Base-by-base conservation (phyloP, 2,113 vertebrate species). In the Sebastes schlegelii region DNA sequence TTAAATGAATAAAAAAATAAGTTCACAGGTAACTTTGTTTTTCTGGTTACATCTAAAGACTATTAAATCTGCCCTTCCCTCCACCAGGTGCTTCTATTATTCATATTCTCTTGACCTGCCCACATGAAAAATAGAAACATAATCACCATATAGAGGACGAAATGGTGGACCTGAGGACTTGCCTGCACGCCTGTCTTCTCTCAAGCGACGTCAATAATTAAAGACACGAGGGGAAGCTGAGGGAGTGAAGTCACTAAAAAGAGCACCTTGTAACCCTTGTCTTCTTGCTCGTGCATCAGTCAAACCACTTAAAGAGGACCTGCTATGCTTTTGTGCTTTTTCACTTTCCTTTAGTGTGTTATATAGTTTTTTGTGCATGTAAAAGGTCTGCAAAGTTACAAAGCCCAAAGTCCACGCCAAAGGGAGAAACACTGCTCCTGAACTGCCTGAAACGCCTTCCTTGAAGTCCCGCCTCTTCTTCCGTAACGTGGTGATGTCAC, bases 171-270 rank as follows among this genome's bases (percentile, higher is more conserved):
- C 26, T 21, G 52, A 48, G 43, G 58, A 71, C 55, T 69, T 51
- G 75, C 63, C 80, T 71, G 65, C 40, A 19, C 17, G 1, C 4
- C 5, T 3, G 46, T 69, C 43, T 46, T 12, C 58, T 74, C 1
- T 76, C 57, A 48, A 17, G 42, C 9, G n/a, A 62, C 6, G 34
- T 93, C 34, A 79, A 91, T 83, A 76, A 88, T 87, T 89, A 42
- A 92, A 80, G 58, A 74, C 60, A 43, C 0, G 6, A 42, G 4
- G 55, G 26, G 51, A 69, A 45, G 64, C 17, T 7, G 46, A 61
- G n/a, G 70, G 55, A 45, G 55, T 7, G 46, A 55, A 76, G 51
- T 52, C 40, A 26, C 73, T 85, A 42, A 26, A 83, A 71, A 54
- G 52, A 82, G 63, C 21, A 73, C 17, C 42, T 11, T 11, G 21